Evolutionary conservation across 1,140 invertebrate species (phyloP).

Genomic region (Trinorchestia longiramus): DNA sequence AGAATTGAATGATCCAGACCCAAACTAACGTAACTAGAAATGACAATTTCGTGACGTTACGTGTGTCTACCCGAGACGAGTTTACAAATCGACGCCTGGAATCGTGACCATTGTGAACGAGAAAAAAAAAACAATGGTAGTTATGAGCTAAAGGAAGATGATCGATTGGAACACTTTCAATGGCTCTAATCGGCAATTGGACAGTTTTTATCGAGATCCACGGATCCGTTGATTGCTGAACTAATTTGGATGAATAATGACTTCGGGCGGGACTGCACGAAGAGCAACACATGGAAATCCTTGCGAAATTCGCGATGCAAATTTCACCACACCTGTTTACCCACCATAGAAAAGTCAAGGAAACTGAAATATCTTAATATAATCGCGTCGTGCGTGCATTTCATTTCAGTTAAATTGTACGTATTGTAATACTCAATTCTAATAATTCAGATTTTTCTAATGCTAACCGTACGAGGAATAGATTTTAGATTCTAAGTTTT

Average conservation of each 20-base stretch:
- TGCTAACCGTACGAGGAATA: neutral
- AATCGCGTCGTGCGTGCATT: neutral
- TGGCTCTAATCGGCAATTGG: neutral
- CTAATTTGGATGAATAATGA: neutral
- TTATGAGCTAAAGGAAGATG: constrained; percentile 8
- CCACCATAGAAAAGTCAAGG: neutral
- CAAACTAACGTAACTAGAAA: neutral
- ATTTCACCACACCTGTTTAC: neutral
- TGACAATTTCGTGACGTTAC: neutral
- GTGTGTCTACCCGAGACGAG: neutral
- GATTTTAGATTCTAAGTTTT: neutral
- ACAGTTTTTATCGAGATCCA: neutral
- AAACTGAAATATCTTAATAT: neutral
- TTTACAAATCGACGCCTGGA: neutral
- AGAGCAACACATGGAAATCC: neutral
- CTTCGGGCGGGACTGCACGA: neutral
- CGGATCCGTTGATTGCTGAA: neutral
- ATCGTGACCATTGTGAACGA: neutral
- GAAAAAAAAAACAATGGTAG: neutral
- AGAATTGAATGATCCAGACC: neutral
- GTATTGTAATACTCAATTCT: neutral
- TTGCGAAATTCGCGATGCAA: neutral
- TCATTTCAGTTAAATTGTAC: neutral
- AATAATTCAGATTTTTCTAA: neutral
- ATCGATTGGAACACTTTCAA: constrained; percentile 8